Conservation (phyloP, 2,888 invertebrate genomes). For the Dorcus hopei region DNA sequence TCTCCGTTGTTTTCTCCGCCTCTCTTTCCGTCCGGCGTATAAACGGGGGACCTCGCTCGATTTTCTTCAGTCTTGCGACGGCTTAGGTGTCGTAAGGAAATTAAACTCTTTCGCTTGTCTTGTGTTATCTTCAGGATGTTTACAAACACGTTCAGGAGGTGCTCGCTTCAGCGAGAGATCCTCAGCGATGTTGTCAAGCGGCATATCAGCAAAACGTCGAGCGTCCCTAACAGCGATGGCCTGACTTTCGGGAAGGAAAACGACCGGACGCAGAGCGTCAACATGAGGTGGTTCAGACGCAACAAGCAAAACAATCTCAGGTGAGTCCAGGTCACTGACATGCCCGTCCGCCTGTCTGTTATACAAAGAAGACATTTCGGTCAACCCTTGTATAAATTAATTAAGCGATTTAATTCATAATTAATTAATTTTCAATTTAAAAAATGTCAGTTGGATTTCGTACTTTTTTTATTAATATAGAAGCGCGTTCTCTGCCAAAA, state of each 20-base stretch:
- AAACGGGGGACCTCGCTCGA: slow-evolving; percentile 26
- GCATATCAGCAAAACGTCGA: slow-evolving; percentile 59
- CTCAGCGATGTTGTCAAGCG: slow-evolving; percentile 30
- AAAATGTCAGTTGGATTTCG: no score
- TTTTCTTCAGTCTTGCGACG: slow-evolving; percentile 24
- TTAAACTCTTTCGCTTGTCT: slow-evolving; percentile 30
- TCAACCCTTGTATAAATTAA: no score
- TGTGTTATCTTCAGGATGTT: slow-evolving; percentile 23
- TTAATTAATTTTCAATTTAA: no score
- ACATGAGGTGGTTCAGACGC: slow-evolving; percentile 37
- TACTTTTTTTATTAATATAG: no score
- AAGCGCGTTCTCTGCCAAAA: no score
- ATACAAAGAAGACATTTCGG: no score
- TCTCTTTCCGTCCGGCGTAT: slow-evolving; percentile 39
- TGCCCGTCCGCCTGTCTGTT: not conserved
- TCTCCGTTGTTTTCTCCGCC: slow-evolving; percentile 39
- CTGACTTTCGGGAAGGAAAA: slow-evolving; percentile 50
- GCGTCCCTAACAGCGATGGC: slow-evolving; percentile 59
- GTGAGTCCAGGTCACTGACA: slow-evolving; percentile 35
- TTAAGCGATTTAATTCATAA: no score
- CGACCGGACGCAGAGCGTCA: slow-evolving; percentile 3
- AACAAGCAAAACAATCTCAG: slow-evolving; percentile 45
- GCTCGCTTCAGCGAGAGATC: slow-evolving; percentile 37
- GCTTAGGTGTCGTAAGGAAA: not conserved
- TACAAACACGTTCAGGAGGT: slow-evolving; percentile 26